These are phyloP conservation scores for Drosophila picticornis DNA, from an alignment of 2,888 invertebrate genomes.

Conservation along the genomic window DNA sequence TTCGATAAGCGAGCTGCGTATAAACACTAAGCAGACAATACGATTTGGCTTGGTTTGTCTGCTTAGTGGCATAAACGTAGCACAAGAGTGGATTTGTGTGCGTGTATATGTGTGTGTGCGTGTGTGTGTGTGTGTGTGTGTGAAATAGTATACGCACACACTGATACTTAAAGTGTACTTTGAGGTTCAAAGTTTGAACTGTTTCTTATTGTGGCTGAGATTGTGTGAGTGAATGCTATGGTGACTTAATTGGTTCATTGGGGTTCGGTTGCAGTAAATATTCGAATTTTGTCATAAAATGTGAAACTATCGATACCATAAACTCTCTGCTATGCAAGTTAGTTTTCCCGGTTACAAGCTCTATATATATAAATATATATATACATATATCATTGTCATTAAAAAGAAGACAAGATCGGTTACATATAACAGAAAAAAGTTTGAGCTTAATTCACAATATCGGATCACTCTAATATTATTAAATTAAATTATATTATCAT, in stretches of 20 bases:
- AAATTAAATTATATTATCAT: neutral
- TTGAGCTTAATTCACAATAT: neutral
- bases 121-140: slow-evolving; percentile 7
- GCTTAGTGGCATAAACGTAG: slow-evolving; percentile 10
- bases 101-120: neutral
- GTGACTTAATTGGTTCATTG: neutral
- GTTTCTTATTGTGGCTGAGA: neutral
- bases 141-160: slow-evolving; percentile 14
- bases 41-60: too few relatives aligned
- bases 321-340: neutral
- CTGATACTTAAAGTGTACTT: slow-evolving; percentile 8
- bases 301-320: neutral
- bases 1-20: slow-evolving; percentile 17
- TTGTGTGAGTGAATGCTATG: slow-evolving; percentile 3
- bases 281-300: neutral
- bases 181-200: neutral
- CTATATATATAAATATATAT: neutral
- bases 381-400: too few relatives aligned
- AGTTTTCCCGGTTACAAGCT: neutral
- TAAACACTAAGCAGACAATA: slow-evolving; percentile 3
- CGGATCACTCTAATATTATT: neutral
- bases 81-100: neutral
- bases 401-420: too few relatives aligned
- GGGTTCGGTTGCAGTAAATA: neutral
- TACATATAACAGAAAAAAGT: neutral